These are phyloP conservation scores for Drosophila yakuba DNA, from an alignment of 1,140 invertebrate species.

Conservation along the genomic window DNA sequence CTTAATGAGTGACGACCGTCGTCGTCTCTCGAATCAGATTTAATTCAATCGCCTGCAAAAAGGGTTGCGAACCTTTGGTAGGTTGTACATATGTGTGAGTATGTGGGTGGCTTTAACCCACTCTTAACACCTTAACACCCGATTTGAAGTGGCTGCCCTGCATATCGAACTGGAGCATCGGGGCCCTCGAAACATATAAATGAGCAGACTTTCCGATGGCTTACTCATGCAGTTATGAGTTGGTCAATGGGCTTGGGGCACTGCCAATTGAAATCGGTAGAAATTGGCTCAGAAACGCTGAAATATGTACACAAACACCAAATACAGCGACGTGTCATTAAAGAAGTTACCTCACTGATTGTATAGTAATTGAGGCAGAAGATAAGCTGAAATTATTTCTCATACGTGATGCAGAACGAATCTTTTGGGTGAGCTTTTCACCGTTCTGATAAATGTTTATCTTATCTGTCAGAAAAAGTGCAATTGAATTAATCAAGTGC, in stretches of 20 bases:
- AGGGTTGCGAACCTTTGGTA: not conserved
- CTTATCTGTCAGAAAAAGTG: not conserved
- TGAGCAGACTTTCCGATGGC: slow-evolving; percentile 16
- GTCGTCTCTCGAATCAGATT: slow-evolving; percentile 11
- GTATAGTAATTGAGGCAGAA: not conserved
- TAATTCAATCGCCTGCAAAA: slow-evolving; percentile 11
- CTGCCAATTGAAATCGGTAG: slow-evolving; percentile 1
- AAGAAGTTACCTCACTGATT: not conserved
- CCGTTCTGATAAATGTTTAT: not conserved
- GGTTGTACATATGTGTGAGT: not conserved
- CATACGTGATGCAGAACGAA: not conserved
- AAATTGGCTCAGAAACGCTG: not conserved
- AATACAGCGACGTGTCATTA: slow-evolving; percentile 7
- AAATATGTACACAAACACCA: slow-evolving; percentile 6
- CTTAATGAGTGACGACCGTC: slow-evolving; percentile 61
- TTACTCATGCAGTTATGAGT: slow-evolving; percentile 22
- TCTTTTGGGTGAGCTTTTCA: not conserved
- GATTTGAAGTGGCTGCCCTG: not conserved
- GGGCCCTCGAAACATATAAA: slow-evolving; percentile 3
- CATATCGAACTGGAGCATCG: slow-evolving; percentile 48
- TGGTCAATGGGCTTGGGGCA: slow-evolving; percentile 29
- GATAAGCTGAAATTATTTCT: not conserved
- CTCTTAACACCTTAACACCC: not conserved
- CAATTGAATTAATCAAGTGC: not conserved
- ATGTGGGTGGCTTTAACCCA: slow-evolving; percentile 3